phyloP scores from a whole-genome alignment of 2,888 invertebrate genomes.

The Drosophila borborema region DNA sequence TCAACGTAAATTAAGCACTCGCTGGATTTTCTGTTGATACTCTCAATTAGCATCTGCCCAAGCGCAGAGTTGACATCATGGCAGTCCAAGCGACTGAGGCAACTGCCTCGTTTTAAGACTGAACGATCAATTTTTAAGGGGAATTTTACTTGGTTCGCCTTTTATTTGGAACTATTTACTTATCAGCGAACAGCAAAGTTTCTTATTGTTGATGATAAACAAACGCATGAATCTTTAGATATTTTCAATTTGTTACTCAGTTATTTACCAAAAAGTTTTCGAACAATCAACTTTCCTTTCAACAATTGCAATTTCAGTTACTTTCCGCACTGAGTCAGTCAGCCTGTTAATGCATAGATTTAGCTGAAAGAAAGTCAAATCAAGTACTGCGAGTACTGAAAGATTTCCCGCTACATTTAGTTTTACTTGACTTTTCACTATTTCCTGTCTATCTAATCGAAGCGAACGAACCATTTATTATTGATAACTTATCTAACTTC shows the following conservation, averaged over 20 bases:
- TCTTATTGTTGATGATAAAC: slow-evolving; percentile 22
- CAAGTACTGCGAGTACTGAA: background rate
- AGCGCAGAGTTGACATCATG: slow-evolving; percentile 67
- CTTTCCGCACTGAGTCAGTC: slow-evolving; percentile 19
- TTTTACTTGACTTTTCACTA: background rate
- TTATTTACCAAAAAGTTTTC: slow-evolving; percentile 4
- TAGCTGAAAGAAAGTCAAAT: background rate
- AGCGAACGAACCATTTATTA: background rate
- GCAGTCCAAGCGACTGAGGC: background rate
- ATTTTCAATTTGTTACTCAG: slow-evolving; percentile 64
- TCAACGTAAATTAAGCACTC: background rate
- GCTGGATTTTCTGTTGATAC: slow-evolving; percentile 33
- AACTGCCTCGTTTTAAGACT: background rate
- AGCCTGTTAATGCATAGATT: slow-evolving; percentile 6
- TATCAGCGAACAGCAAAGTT: slow-evolving; percentile 44
- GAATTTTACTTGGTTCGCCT: slow-evolving; percentile 20
- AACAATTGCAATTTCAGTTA: slow-evolving; percentile 9
- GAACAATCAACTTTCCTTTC: slow-evolving; percentile 44
- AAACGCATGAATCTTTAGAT: slow-evolving; percentile 46
- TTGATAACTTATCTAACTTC: slow-evolving; percentile 14
- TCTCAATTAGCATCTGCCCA: slow-evolving; percentile 48
- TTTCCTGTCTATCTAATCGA: slow-evolving; percentile 27
- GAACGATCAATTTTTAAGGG: background rate
- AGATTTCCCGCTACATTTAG: background rate
- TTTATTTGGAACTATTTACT: slow-evolving; percentile 54